Evolutionary conservation across 1,140 invertebrate species (phyloP).

Genomic region (Rhyzopertha dominica): DNA sequence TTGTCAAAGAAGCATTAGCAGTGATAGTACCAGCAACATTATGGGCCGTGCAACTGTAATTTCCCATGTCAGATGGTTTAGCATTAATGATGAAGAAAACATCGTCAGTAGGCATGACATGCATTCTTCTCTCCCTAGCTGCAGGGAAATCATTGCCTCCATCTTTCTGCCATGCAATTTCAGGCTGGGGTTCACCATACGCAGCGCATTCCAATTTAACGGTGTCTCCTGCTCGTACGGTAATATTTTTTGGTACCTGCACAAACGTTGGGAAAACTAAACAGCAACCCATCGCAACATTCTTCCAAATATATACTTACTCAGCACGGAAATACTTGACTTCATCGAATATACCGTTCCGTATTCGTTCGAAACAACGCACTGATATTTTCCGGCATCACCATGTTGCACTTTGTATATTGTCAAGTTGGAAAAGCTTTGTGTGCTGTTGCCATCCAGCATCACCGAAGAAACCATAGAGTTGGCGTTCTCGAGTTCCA

Average conservation of each 20-base stretch:
- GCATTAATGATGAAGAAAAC: conserved; percentile 89
- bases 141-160: conserved; percentile 94
- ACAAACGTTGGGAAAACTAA: conserved; percentile 81
- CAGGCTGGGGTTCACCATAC: conserved; percentile 78
- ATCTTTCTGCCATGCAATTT: conserved; percentile 91
- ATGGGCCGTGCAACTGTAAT: conserved; percentile 90
- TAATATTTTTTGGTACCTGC: conserved; percentile 80
- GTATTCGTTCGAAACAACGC: conserved; percentile 83
- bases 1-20: conserved; percentile 83
- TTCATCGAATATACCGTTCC: conserved; percentile 85
- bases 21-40: conserved; percentile 83
- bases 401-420: conserved; percentile 67
- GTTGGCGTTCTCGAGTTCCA: conserved; percentile 53
- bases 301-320: conserved; percentile 48
- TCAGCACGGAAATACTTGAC: conserved; percentile 78
- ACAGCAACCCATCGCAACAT: conserved; percentile 24
- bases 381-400: conserved; percentile 87
- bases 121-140: conserved; percentile 85
- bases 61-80: conserved; percentile 79
- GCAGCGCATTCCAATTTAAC: conserved; percentile 88
- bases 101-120: conserved; percentile 87
- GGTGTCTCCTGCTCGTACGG: conserved; percentile 77
- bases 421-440: conserved; percentile 58
- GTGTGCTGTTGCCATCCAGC: conserved; percentile 49
- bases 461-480: conserved; percentile 27